Conservation (phyloP, 2,797 vertebrate species). For the Sternotherus odoratus region DNA sequence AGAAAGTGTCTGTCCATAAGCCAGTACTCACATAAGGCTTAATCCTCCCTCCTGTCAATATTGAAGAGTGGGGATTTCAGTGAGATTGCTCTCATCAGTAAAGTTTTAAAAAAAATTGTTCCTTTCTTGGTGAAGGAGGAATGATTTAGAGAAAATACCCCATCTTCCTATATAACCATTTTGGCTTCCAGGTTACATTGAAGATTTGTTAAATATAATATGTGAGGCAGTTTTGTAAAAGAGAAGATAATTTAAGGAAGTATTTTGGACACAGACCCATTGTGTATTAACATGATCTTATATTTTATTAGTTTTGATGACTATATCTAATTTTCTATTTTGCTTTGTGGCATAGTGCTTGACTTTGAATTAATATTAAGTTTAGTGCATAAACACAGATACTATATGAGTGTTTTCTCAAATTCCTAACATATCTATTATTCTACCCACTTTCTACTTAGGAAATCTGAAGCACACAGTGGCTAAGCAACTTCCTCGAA, state of each 20-base stretch:
- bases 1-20: neutral
- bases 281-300: neutral
- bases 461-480: neutral
- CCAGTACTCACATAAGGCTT: neutral
- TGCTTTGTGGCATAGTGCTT: neutral
- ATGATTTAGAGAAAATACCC: neutral
- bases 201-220: neutral
- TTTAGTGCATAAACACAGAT: neutral
- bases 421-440: neutral
- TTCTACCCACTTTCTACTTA: neutral
- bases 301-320: neutral
- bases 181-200: neutral
- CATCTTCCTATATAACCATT: neutral
- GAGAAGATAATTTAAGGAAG: neutral
- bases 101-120: neutral
- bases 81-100: neutral
- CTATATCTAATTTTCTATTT: neutral
- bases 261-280: neutral
- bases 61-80: neutral
- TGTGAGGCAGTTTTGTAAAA: neutral
- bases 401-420: neutral
- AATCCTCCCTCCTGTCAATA: neutral
- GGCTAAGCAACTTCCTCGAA: neutral
- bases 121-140: neutral
- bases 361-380: neutral